Percentiles rank a stretch among this genome's conserved stretches.
phyloP scores from a whole-genome alignment of 2,797 vertebrate genomes.

The Tinamus major region DNA sequence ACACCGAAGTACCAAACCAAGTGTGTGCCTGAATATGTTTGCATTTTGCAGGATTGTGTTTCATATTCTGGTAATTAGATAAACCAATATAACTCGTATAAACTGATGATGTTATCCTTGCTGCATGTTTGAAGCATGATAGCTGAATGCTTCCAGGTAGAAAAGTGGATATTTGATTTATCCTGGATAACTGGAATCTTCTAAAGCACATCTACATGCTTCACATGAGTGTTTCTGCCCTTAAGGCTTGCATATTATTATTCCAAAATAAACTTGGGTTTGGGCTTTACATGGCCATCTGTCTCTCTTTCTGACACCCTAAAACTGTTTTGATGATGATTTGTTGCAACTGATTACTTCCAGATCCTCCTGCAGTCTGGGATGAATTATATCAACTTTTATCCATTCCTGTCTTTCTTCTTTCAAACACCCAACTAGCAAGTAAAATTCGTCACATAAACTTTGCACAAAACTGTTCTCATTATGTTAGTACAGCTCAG shows the following conservation, averaged over 20 bases:
- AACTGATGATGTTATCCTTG: neutral
- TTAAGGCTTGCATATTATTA: neutral
- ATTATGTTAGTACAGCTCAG: fast-evolving
- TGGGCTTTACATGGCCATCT: neutral
- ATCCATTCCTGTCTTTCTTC: neutral
- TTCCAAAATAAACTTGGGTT: neutral
- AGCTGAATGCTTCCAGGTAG: neutral
- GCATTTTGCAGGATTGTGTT: neutral
- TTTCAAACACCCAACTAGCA: fast-evolving
- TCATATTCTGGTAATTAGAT: neutral
- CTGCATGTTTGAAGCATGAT: neutral
- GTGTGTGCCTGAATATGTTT: neutral
- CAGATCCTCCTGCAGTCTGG: neutral
- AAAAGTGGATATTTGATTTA: neutral
- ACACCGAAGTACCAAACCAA: neutral
- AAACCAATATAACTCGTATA: neutral
- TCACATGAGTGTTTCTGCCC: neutral
- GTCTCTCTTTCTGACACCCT: neutral
- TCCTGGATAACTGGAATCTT: neutral
- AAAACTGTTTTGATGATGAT: neutral
- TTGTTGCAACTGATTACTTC: neutral
- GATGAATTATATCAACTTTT: neutral
- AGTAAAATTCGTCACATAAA: fast-evolving
- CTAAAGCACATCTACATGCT: neutral
- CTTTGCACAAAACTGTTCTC: neutral